Percentiles rank a stretch among this genome's conserved stretches.
Conservation (phyloP, 2,113 vertebrate species). For the Gymnogyps californianus region DNA sequence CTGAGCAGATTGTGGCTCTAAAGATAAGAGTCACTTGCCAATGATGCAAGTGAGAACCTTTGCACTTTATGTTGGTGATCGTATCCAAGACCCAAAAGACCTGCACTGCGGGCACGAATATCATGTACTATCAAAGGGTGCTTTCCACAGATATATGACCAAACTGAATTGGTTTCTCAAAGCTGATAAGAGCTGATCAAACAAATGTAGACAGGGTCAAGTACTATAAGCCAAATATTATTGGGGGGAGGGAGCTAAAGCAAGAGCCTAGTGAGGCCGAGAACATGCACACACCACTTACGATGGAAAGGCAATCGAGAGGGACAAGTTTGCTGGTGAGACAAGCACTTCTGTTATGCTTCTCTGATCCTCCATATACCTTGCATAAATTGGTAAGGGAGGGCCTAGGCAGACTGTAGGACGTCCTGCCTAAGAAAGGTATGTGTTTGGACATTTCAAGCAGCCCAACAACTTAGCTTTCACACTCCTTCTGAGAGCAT, state of each 20-base stretch:
- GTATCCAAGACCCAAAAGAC: accelerated
- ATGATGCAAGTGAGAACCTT: background rate
- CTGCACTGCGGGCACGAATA: background rate
- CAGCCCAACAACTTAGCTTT: background rate
- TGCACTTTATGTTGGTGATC: background rate
- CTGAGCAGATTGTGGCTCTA: background rate
- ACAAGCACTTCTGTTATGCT: background rate
- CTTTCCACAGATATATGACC: background rate
- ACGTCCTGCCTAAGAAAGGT: background rate
- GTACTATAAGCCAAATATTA: background rate
- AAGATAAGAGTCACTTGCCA: background rate
- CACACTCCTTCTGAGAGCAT: background rate
- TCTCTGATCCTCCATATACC: background rate
- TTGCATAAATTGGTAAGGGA: background rate
- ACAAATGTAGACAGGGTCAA: background rate
- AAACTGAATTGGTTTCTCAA: background rate
- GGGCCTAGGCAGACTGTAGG: background rate
- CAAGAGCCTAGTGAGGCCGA: background rate
- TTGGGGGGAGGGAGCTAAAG: accelerated
- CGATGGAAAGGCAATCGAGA: background rate
- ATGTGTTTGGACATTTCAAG: background rate
- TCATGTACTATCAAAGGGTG: background rate
- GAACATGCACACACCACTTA: background rate
- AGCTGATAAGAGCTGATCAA: background rate
- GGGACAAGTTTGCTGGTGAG: background rate